Percentiles rank a stretch among this genome's conserved stretches.
phyloP scores from a whole-genome alignment of 2,113 vertebrate species.

The Callithrix jacchus region DNA sequence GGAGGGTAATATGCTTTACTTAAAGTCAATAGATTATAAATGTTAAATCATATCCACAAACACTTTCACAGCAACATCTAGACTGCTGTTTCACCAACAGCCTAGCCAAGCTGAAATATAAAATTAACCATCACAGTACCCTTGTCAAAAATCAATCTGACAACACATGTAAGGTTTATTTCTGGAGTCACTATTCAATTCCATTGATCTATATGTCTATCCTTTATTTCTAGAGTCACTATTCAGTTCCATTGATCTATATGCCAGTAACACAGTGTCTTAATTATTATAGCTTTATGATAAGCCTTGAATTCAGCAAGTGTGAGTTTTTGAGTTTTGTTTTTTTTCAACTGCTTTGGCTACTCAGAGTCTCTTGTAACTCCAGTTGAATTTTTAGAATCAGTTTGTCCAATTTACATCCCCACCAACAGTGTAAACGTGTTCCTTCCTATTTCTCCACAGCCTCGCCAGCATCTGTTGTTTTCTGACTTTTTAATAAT shows the following conservation, averaged over 20 bases:
- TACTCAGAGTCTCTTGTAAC: background rate
- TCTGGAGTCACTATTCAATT: no score
- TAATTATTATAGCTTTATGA: background rate
- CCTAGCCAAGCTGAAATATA: background rate
- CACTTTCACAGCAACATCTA: slow-evolving; percentile 14
- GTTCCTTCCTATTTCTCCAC: no score
- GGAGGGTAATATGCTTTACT: background rate
- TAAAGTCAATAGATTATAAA: background rate
- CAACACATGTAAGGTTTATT: background rate
- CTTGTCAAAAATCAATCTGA: slow-evolving; percentile 17
- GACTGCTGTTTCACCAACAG: background rate
- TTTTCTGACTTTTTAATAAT: no score
- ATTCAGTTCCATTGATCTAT: no score
- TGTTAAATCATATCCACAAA: background rate
- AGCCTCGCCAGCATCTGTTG: no score
- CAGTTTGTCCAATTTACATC: no score
- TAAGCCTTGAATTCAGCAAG: background rate
- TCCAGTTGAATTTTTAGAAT: no score
- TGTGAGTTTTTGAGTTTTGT: background rate
- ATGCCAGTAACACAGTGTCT: background rate
- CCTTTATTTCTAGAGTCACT: background rate
- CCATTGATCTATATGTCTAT: no score
- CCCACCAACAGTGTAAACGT: no score
- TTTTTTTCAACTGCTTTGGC: background rate
- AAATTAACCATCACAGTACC: background rate